Evolutionary conservation across 1,140 invertebrate genomes (phyloP), one percentile per base, ranked within the genome.

Genomic region (Steinernema khuongi): DNA sequence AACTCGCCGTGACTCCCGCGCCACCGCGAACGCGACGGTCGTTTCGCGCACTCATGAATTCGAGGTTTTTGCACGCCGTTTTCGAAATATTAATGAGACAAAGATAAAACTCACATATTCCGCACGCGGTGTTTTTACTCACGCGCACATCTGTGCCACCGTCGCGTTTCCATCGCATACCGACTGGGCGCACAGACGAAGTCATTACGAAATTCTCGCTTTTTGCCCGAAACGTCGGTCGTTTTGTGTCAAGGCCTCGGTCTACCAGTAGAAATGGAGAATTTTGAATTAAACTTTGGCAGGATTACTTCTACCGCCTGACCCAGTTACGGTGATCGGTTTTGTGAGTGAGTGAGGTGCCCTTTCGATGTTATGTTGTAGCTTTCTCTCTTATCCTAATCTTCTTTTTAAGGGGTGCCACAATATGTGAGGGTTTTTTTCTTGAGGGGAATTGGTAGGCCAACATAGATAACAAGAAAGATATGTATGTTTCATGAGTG

Each of bases 31-130:
- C n/a, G n/a, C n/a, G n/a, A 41, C 36, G 36, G n/a, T 41, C 36
- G 11, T 60, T 60, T 60, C 50, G 50, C 22, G 50, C 50, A 60
- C 50, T n/a, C 50, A 60, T 60, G 50, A 60, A 60, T 60, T 60
- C 22, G 50, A 14, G 50, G 14, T 60, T 60, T 60, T 60, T 60
- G 50, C 26, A 7, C 4, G 19, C 4, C 19, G 7, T 7, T 60
- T 60, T 60, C 4, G 22, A 60, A 60, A 60, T 60, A 60, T 60
- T 60, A 60, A 60, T 60, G 50, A 60, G 50, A 7, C 14, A 60
- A 4, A 60, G 50, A 60, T 22, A 60, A 60, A 60, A 60, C 50
- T 60, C 50, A 60, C 4, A 2, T 60, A 60, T 60, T 41, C n/a
- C 36, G 7, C 36, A 11, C 36, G 22, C 36, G 50, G 4, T 60